phyloP scores from a whole-genome alignment of 1,140 invertebrate species.

The Papilio glaucus region DNA sequence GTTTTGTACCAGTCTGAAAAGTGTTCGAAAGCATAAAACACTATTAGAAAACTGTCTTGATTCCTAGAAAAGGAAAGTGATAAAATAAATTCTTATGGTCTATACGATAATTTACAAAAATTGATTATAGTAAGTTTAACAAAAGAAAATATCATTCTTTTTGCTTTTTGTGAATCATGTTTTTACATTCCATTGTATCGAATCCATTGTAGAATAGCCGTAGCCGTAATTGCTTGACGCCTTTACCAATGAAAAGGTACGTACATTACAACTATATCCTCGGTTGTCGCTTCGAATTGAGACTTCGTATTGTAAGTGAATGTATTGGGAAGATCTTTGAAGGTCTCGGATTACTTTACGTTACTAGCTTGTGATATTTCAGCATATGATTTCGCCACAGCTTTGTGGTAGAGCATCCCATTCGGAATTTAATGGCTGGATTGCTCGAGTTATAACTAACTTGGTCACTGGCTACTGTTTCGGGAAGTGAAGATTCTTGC shows the following conservation, averaged over 20 bases:
- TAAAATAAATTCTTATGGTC: too few species aligned
- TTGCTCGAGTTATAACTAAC: neutral
- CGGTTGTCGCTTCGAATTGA: neutral
- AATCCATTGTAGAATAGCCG: neutral
- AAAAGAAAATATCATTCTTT: too few species aligned
- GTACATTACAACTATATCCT: constrained; percentile 10
- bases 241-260: neutral
- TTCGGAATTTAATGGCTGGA: neutral
- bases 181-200: neutral
- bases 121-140: too few species aligned
- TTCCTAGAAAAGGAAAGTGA: too few species aligned
- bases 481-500: too few species aligned
- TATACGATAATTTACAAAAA: too few species aligned
- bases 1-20: too few species aligned
- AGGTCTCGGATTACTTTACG: neutral
- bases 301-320: neutral
- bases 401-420: neutral
- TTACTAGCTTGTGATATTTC: neutral
- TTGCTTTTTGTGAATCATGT: too few species aligned
- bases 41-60: too few species aligned
- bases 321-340: neutral
- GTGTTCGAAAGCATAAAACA: too few species aligned
- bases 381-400: neutral
- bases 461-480: too few species aligned
- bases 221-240: neutral